Evolutionary conservation across 2,888 invertebrate species (phyloP).

Genomic region (Octonoba sinensis): DNA sequence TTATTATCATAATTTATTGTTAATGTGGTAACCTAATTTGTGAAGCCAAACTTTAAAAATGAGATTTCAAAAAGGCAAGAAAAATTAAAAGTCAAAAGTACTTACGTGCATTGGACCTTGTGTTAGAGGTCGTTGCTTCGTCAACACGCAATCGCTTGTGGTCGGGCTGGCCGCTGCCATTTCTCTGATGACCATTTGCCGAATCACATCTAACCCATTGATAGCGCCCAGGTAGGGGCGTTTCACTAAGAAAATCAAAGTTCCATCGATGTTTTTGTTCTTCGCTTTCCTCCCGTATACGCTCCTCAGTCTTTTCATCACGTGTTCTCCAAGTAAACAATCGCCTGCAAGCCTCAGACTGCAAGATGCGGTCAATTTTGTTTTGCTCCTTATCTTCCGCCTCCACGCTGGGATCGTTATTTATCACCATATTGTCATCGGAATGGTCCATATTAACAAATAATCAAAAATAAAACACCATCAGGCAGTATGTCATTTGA

Average conservation of each 20-base stretch:
- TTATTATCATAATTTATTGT: no score
- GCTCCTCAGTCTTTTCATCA: neutral
- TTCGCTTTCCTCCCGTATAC: constrained; percentile 12
- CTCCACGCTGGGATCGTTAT: no score
- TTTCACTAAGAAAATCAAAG: constrained; percentile 64
- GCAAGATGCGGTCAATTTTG: constrained; percentile 4
- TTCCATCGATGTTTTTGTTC: constrained; percentile 59
- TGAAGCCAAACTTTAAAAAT: no score
- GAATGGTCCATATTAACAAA: no score
- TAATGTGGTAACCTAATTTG: no score
- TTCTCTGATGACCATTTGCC: constrained; percentile 9
- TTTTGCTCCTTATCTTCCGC: constrained; percentile 3
- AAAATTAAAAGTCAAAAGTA: constrained; percentile 2
- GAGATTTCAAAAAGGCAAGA: no score
- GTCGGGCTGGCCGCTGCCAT: constrained; percentile 1
- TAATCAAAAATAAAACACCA: no score
- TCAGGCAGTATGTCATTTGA: no score
- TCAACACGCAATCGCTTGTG: constrained; percentile 6
- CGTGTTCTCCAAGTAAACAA: constrained; percentile 20
- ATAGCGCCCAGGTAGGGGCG: constrained; percentile 63
- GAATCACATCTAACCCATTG: constrained; percentile 52
- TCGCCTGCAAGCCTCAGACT: constrained; percentile 30
- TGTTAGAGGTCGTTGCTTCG: constrained; percentile 1
- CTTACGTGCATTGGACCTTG: constrained; percentile 29
- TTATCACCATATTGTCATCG: no score